Percentiles rank a stretch among this genome's conserved stretches.
Evolutionary conservation across 2,797 vertebrate species (phyloP).

Genomic region (Fistularia tabacaria): DNA sequence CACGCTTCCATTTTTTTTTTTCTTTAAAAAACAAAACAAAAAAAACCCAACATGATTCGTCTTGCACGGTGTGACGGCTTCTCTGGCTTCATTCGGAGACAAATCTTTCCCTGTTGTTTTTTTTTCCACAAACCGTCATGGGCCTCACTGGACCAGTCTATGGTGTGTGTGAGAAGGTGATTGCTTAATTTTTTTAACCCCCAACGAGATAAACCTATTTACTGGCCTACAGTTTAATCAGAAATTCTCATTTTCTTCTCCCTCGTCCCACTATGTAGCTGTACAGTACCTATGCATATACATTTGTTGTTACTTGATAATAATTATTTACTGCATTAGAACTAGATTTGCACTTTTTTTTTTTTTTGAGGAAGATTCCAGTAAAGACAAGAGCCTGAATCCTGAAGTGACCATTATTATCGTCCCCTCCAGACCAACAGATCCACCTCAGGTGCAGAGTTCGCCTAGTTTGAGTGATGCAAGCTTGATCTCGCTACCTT

Average conservation of each 20-base stretch:
- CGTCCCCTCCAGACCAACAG: conserved; percentile 46
- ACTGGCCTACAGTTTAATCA: conserved; percentile 14
- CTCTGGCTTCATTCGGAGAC: conserved; percentile 18
- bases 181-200: conserved; percentile 51
- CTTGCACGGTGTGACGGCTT: conserved; percentile 31
- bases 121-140: conserved; percentile 34
- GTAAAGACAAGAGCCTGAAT: conserved; percentile 57
- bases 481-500: conserved; percentile 13
- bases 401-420: conserved; percentile 49
- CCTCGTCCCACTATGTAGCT: conserved; percentile 60
- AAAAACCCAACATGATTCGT: conserved; percentile 37
- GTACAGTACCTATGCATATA: conserved; percentile 77
- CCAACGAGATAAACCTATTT: conserved; percentile 18
- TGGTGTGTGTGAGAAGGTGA: conserved; percentile 51
- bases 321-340: conserved; percentile 72
- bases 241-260: conserved; percentile 8
- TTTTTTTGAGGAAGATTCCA: conserved; percentile 68
- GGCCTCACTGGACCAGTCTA: conserved; percentile 81
- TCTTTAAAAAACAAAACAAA: conserved; percentile 19
- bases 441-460: conserved; percentile 59
- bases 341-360: conserved; percentile 81
- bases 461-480: conserved; percentile 35
- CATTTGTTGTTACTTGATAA: conserved; percentile 69
- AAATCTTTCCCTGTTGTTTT: conserved; percentile 16
- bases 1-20: conserved; percentile 21